A percentile compares a stretch with the other conserved stretches of the same genome.
These are phyloP conservation scores for Procambarus clarkii DNA, from an alignment of 1,140 invertebrate genomes.

Conservation along the genomic window DNA sequence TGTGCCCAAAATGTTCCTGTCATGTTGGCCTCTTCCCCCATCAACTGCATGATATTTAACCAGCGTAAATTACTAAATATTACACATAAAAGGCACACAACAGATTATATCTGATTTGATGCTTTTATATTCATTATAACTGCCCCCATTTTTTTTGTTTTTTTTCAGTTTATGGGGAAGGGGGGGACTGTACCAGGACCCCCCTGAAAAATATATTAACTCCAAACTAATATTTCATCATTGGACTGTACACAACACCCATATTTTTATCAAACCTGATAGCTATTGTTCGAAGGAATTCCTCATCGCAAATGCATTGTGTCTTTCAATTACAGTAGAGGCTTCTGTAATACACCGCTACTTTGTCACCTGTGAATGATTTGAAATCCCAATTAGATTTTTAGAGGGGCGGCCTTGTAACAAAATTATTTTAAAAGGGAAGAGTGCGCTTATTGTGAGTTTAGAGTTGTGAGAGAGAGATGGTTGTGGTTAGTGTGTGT, in stretches of 20 bases:
- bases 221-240: conserved; percentile 31
- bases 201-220: conserved; percentile 22
- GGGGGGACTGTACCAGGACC: background rate
- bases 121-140: conserved; percentile 18
- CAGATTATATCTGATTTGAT: conserved; percentile 30
- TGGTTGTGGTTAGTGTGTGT: background rate
- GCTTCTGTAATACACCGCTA: conserved; percentile 37
- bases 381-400: conserved; percentile 39
- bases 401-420: background rate
- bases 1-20: too few relatives aligned
- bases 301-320: conserved; percentile 32
- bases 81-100: background rate
- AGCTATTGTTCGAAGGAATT: conserved; percentile 33
- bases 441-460: background rate
- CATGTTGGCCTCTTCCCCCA: too few relatives aligned
- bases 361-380: conserved; percentile 44
- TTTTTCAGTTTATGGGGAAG: background rate
- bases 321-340: conserved; percentile 47
- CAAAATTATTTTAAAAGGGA: background rate
- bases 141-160: background rate
- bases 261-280: conserved; percentile 15
- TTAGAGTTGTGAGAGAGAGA: background rate
- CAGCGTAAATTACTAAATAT: background rate
- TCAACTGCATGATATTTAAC: background rate
- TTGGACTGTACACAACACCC: background rate